Evolutionary conservation across 2,888 invertebrate species (phyloP).

Genomic region (Eupelmus urozonus): DNA sequence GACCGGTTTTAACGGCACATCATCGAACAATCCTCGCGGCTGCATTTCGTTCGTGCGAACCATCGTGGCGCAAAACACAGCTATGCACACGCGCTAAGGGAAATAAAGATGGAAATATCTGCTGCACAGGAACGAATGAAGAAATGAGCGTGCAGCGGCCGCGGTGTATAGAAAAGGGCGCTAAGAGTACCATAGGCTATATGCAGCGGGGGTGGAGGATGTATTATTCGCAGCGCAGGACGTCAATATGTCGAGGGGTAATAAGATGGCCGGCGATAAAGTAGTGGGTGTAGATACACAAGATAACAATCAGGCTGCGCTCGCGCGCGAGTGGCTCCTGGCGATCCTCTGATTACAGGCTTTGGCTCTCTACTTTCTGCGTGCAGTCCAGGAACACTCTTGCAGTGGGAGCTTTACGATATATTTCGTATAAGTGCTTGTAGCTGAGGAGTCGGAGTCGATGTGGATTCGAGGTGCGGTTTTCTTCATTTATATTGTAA

Average conservation of each 20-base stretch:
- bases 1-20: conserved; percentile 46
- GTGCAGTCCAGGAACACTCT: too few relatives aligned
- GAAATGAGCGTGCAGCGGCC: conserved; percentile 7
- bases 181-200: conserved; percentile 51
- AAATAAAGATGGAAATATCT: background rate
- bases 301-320: conserved; percentile 75
- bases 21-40: conserved; percentile 23
- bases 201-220: conserved; percentile 69
- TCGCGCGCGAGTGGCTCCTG: conserved; percentile 75
- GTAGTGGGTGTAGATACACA: conserved; percentile 77
- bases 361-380: conserved; percentile 66
- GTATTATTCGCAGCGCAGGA: conserved; percentile 69
- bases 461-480: too few relatives aligned
- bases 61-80: too few relatives aligned
- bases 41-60: too few relatives aligned
- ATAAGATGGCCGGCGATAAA: conserved; percentile 77
- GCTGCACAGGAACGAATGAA: background rate
- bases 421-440: conserved; percentile 65
- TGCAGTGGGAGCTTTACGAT: conserved; percentile 64
- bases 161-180: conserved; percentile 43
- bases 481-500: too few relatives aligned
- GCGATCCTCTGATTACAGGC: conserved; percentile 76
- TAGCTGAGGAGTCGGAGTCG: too few relatives aligned
- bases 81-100: background rate
- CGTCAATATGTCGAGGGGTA: conserved; percentile 76